Conservation (phyloP, 2,113 vertebrate species). For the Thunnus maccoyii region DNA sequence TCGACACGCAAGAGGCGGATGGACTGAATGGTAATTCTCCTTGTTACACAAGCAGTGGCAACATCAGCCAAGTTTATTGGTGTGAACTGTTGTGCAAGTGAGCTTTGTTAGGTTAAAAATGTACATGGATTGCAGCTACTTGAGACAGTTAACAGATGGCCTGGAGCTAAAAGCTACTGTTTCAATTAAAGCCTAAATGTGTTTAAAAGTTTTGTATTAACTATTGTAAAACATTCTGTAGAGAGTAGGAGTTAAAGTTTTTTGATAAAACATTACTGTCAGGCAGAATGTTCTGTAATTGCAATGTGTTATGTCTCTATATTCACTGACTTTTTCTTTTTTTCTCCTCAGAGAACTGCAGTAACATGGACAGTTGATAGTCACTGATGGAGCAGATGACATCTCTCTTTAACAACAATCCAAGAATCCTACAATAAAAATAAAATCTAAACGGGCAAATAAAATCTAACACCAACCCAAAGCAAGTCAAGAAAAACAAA, state of each 20-base stretch:
- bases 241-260: too few relatives aligned
- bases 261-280: too few relatives aligned
- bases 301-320: not conserved
- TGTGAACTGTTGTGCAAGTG: not conserved
- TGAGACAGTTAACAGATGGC: not conserved
- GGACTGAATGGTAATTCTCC: constrained; percentile 83
- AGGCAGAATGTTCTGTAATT: too few relatives aligned
- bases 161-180: not conserved
- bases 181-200: not conserved
- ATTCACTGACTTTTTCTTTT: constrained; percentile 5
- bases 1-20: constrained; percentile 95
- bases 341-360: constrained; percentile 92
- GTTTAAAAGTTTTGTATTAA: not conserved
- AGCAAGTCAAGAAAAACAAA: constrained; percentile 64
- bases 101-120: not conserved
- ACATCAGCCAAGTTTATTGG: too few relatives aligned
- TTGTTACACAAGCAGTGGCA: not conserved
- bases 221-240: too few relatives aligned
- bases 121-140: not conserved
- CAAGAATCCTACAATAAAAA: constrained; percentile 63
- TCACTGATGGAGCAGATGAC: constrained; percentile 90
- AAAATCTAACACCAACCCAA: constrained; percentile 56
- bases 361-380: constrained; percentile 99
- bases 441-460: constrained; percentile 57
- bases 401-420: constrained; percentile 83